Percentiles rank a stretch among this genome's conserved stretches.
phyloP scores from a whole-genome alignment of 2,888 invertebrate genomes.

The Coleophora flavipennella region DNA sequence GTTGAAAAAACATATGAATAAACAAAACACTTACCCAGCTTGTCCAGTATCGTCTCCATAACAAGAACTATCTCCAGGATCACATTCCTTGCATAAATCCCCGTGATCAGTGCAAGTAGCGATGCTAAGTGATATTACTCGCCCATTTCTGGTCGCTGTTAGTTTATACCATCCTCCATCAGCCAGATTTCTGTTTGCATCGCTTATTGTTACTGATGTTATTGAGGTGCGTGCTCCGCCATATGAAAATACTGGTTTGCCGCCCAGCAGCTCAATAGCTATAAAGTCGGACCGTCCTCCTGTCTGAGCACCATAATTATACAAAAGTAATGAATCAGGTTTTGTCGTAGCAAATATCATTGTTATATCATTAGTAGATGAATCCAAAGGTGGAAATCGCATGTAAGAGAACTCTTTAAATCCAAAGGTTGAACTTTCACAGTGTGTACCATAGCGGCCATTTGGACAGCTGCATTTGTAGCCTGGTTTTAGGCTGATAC shows the following conservation, averaged over 20 bases:
- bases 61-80: conserved; percentile 85
- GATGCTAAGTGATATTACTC: conserved; percentile 88
- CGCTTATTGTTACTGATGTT: conserved; percentile 81
- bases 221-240: conserved; percentile 92
- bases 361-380: conserved; percentile 92
- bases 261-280: conserved; percentile 89
- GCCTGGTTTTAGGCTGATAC: conserved; percentile 89
- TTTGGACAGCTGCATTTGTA: conserved; percentile 89
- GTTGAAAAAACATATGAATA: too few species aligned
- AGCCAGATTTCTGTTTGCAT: conserved; percentile 77
- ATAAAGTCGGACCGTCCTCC: conserved; percentile 94
- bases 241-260: conserved; percentile 90
- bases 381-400: conserved; percentile 88
- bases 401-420: conserved; percentile 92
- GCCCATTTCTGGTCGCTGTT: conserved; percentile 90
- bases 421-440: conserved; percentile 91
- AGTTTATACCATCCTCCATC: conserved; percentile 95
- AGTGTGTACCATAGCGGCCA: conserved; percentile 91
- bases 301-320: conserved; percentile 91
- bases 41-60: conserved; percentile 90
- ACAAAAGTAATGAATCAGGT: conserved; percentile 87
- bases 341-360: conserved; percentile 93
- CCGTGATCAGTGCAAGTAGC: conserved; percentile 88
- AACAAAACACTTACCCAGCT: conserved; percentile 79
- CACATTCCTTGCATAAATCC: conserved; percentile 88